These are phyloP conservation scores for Upupa epops DNA, from an alignment of 2,113 vertebrate species.

Conservation along the genomic window DNA sequence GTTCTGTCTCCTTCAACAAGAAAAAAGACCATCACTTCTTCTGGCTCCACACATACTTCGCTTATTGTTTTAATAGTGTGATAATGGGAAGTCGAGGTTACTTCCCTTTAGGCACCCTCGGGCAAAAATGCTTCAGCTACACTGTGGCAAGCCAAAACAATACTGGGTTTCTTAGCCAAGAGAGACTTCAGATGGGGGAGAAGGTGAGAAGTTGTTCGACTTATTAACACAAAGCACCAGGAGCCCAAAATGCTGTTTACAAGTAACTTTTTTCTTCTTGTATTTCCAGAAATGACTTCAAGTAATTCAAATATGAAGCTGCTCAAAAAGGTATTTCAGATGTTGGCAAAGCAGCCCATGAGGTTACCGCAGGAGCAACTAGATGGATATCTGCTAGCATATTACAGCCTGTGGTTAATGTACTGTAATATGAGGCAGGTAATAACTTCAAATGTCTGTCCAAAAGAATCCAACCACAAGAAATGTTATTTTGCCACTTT, in stretches of 20 bases:
- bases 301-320: not conserved
- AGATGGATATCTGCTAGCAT: not conserved
- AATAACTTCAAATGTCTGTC: not conserved
- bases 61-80: not conserved
- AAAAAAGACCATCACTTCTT: not conserved
- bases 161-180: not conserved
- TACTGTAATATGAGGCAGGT: not conserved
- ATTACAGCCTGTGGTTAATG: accelerated
- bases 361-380: not conserved
- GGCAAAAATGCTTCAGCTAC: not conserved
- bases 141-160: not conserved
- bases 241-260: not conserved
- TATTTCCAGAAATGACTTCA: not conserved
- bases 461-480: not conserved
- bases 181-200: not conserved
- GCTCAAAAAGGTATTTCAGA: not conserved
- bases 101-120: not conserved
- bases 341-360: not conserved
- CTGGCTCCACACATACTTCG: not conserved
- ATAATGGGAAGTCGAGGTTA: not conserved
- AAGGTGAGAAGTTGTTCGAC: not conserved
- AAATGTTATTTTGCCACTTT: not conserved
- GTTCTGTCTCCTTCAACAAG: not conserved
- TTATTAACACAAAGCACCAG: not conserved
- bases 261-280: not conserved